Evolutionary conservation across 2,113 vertebrate genomes (phyloP).

Genomic region (Oryzias woworae): DNA sequence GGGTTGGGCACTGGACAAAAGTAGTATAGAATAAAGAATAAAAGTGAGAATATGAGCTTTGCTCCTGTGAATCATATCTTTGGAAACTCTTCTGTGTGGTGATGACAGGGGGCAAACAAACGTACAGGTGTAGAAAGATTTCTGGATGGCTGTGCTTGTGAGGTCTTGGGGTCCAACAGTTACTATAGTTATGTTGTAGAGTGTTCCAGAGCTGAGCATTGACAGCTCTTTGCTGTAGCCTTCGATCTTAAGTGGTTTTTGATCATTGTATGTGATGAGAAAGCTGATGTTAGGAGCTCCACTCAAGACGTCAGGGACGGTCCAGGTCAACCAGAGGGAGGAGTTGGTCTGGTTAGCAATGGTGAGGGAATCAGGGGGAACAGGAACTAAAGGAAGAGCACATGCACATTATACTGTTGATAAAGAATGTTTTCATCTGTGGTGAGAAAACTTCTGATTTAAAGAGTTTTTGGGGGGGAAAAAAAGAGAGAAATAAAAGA

Average conservation of each 20-base stretch:
- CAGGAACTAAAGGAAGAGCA: slow-evolving; percentile 48
- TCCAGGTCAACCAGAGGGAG: slow-evolving; percentile 50
- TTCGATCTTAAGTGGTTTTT: accelerated
- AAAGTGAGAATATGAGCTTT: neutral
- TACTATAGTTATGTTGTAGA: slow-evolving; percentile 35
- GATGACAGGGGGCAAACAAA: neutral
- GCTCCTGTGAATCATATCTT: neutral
- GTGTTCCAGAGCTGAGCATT: slow-evolving; percentile 40
- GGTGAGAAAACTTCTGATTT: no score
- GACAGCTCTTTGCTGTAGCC: slow-evolving; percentile 3
- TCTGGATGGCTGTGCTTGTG: neutral
- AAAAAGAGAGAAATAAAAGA: no score
- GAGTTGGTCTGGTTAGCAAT: slow-evolving; percentile 16
- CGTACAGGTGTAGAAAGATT: slow-evolving; percentile 54
- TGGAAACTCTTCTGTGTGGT: neutral
- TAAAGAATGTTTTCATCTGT: no score
- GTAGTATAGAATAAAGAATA: neutral
- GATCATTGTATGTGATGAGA: slow-evolving; percentile 16
- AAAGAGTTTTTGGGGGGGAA: no score
- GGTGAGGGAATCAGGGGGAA: slow-evolving; percentile 29
- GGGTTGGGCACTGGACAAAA: slow-evolving; percentile 54
- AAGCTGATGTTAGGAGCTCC: slow-evolving; percentile 34
- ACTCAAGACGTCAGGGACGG: slow-evolving; percentile 9
- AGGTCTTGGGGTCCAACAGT: slow-evolving; percentile 50
- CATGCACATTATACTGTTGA: neutral